Conservation (phyloP, 2,797 vertebrate genomes). For the Helostoma temminkii region DNA sequence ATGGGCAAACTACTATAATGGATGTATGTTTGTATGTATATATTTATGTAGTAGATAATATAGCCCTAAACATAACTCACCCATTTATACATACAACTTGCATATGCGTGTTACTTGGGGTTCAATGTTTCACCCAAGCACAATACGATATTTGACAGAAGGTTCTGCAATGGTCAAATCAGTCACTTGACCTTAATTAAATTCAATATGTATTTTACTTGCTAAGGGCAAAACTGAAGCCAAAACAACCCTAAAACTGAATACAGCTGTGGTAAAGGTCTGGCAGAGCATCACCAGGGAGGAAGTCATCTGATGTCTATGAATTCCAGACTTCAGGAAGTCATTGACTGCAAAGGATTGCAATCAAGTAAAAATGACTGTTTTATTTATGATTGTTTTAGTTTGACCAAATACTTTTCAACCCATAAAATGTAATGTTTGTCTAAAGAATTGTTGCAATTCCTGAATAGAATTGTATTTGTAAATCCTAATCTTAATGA, state of each 20-base stretch:
- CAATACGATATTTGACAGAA: no score
- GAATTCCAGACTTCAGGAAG: slow-evolving; percentile 1
- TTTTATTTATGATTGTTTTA: not conserved
- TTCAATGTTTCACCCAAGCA: no score
- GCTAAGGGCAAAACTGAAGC: not conserved
- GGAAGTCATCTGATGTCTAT: not conserved
- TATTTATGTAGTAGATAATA: no score
- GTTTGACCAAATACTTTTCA: not conserved
- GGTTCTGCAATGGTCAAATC: not conserved
- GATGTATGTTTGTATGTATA: no score
- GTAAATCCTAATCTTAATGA: no score
- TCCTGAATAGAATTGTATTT: no score
- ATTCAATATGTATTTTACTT: no score
- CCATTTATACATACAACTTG: no score
- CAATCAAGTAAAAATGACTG: not conserved
- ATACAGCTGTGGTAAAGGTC: not conserved
- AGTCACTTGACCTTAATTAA: not conserved
- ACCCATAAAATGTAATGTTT: not conserved
- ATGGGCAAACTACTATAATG: no score
- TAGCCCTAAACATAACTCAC: no score
- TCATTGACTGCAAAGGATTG: not conserved
- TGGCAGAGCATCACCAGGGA: not conserved
- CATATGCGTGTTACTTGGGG: no score
- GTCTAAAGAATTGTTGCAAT: no score
- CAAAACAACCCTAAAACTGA: not conserved